phyloP scores from a whole-genome alignment of 2,888 invertebrate species.

The Lissonota sp. region DNA sequence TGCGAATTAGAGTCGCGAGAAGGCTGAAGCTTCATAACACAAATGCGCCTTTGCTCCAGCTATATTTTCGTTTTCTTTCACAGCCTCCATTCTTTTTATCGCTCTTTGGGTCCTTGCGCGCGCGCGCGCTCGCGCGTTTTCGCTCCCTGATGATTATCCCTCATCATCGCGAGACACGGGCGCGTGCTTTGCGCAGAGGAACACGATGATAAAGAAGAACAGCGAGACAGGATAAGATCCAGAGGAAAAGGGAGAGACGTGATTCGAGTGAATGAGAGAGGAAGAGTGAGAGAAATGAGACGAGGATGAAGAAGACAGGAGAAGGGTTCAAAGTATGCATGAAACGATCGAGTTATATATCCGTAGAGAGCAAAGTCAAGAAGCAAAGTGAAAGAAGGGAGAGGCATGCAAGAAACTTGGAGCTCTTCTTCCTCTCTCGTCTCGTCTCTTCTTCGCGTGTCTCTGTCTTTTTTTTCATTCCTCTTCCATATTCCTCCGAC shows the following conservation, averaged over 20 bases:
- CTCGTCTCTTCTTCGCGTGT: constrained; percentile 3
- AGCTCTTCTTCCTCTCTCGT: constrained; percentile 23
- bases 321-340: constrained; percentile 12
- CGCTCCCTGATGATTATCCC: constrained; percentile 69
- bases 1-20: constrained; percentile 78
- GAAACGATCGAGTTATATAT: constrained; percentile 33
- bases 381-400: constrained; percentile 25
- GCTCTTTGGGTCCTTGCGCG: constrained; percentile 6
- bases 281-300: constrained; percentile 47
- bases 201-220: too few relatives aligned
- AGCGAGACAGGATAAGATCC: too few relatives aligned
- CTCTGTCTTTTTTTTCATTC: constrained; percentile 7
- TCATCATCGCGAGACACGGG: constrained; percentile 57
- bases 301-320: constrained; percentile 11
- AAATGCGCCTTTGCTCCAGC: neutral
- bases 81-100: constrained; percentile 14
- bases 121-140: constrained; percentile 61
- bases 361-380: neutral
- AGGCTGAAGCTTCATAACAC: constrained; percentile 65
- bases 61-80: constrained; percentile 25
- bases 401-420: constrained; percentile 18
- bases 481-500: constrained; percentile 30
- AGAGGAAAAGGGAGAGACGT: too few relatives aligned
- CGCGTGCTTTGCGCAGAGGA: neutral
- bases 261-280: too few relatives aligned